These are phyloP conservation scores for Zhengitettix transpicula DNA, from an alignment of 2,888 invertebrate genomes.

Conservation along the genomic window DNA sequence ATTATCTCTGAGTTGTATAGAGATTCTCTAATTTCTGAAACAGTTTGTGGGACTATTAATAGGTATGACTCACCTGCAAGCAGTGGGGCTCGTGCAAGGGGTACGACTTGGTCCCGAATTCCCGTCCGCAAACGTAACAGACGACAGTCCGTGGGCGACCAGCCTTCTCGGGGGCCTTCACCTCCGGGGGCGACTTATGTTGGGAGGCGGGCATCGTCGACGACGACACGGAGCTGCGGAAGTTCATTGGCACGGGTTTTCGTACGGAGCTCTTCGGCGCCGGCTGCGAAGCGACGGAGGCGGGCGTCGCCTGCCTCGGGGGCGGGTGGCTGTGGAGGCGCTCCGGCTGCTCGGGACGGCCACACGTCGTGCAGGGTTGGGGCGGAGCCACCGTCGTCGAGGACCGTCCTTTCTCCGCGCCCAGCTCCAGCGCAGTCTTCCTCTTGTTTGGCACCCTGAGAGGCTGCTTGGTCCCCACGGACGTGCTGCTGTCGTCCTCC, in stretches of 20 bases:
- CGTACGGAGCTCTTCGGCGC: conserved; percentile 29
- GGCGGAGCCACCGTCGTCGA: conserved; percentile 18
- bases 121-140: conserved; percentile 47
- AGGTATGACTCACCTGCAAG: conserved; percentile 31
- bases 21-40: too few species aligned
- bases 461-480: background rate
- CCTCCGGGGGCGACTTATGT: background rate
- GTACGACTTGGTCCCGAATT: conserved; percentile 47
- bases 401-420: background rate
- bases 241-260: conserved; percentile 34
- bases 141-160: conserved; percentile 24
- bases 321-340: conserved; percentile 40
- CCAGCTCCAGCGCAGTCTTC: background rate
- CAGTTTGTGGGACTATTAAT: too few species aligned
- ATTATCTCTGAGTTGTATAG: too few species aligned
- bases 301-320: conserved; percentile 1
- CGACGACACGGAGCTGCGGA: conserved; percentile 13
- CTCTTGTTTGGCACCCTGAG: background rate
- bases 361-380: conserved; percentile 46
- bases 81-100: conserved; percentile 50
- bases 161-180: background rate
- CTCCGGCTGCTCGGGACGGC: conserved; percentile 48
- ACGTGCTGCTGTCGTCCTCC: background rate
- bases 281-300: conserved; percentile 1
- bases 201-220: background rate